Evolutionary conservation across 2,888 invertebrate genomes (phyloP).

Genomic region (Margaritifera margaritifera): DNA sequence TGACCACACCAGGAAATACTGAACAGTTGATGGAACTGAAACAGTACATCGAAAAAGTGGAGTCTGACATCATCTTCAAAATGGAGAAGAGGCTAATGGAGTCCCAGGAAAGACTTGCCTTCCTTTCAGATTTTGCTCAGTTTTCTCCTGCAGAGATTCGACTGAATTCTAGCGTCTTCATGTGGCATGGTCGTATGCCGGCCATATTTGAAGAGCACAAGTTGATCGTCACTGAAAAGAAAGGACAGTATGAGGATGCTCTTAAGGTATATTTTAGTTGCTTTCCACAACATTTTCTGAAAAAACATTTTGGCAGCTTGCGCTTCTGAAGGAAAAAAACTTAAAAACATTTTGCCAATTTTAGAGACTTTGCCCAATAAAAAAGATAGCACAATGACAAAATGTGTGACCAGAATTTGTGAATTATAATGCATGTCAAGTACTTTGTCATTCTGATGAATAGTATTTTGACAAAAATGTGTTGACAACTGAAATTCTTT

Average conservation of each 20-base stretch:
- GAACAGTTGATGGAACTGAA: constrained; percentile 88
- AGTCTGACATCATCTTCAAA: constrained; percentile 80
- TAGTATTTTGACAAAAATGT: no score
- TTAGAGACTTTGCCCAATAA: no score
- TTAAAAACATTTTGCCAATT: no score
- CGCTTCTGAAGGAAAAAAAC: no score
- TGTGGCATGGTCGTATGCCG: constrained; percentile 89
- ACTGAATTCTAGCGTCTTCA: constrained; percentile 89
- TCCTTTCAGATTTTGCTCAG: constrained; percentile 86
- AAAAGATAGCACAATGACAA: no score
- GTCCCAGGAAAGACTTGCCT: constrained; percentile 78
- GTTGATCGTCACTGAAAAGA: constrained; percentile 85
- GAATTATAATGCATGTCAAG: no score
- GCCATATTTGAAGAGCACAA: constrained; percentile 88
- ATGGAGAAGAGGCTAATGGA: constrained; percentile 84
- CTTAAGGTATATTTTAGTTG: constrained; percentile 76
- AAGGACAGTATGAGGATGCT: constrained; percentile 87
- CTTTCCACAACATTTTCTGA: no score
- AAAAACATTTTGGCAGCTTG: no score
- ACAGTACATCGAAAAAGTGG: constrained; percentile 84
- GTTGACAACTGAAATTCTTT: no score
- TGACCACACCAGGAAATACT: constrained; percentile 87
- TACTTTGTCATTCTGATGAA: no score
- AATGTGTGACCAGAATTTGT: no score
- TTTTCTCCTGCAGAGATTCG: constrained; percentile 90